Evolutionary conservation across 2,888 invertebrate genomes (phyloP).

Genomic region (Sminthurinus aureus): DNA sequence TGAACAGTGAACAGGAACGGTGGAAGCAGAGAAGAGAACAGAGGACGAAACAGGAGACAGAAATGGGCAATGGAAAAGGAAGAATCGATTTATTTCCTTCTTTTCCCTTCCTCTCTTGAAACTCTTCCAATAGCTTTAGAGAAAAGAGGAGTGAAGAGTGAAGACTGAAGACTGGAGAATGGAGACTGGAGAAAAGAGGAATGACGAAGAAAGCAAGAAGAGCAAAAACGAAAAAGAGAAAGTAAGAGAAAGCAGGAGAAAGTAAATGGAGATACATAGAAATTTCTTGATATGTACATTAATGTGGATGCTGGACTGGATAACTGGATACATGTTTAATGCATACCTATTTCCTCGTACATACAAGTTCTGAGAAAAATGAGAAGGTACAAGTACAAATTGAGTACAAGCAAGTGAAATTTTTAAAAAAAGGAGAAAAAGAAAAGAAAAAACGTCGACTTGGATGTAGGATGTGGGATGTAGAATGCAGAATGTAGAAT

Average conservation of each 20-base stretch:
- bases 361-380: neutral
- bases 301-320: no score
- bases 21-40: neutral
- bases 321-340: no score
- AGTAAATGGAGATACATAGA: no score
- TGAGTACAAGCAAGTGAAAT: neutral
- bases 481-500: no score
- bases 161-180: no score
- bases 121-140: conserved; percentile 24
- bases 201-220: neutral
- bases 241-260: neutral
- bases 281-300: no score
- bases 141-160: conserved; percentile 8
- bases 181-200: neutral
- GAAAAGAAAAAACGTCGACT: no score
- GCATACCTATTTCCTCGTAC: no score
- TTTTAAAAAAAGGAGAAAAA: neutral
- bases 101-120: conserved; percentile 17
- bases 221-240: neutral
- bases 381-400: neutral
- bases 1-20: no score
- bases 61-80: neutral
- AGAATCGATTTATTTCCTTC: conserved; percentile 9
- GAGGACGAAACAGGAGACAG: neutral
- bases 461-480: no score